Conservation (phyloP, 2,888 invertebrate genomes). For the Pyrgus malvae region DNA sequence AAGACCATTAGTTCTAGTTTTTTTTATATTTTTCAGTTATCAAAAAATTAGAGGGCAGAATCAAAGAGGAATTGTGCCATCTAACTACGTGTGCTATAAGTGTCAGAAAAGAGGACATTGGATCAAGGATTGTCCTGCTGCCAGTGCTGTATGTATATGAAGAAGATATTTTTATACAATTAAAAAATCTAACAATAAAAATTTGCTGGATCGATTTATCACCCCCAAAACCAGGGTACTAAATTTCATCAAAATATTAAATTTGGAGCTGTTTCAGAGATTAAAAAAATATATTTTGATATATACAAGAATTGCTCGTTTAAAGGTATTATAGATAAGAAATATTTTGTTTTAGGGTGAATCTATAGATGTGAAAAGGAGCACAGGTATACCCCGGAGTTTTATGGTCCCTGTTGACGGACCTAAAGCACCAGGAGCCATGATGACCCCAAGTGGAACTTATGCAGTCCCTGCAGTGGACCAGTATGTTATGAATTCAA, state of each 20-base stretch:
- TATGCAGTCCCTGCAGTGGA: slow-evolving; percentile 95
- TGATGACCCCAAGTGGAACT: slow-evolving; percentile 93
- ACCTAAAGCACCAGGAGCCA: slow-evolving; percentile 93
- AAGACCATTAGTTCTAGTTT: no score
- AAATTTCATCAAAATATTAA: no score
- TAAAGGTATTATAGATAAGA: neutral
- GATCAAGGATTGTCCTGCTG: slow-evolving; percentile 96
- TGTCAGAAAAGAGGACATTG: slow-evolving; percentile 98
- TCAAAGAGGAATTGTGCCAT: slow-evolving; percentile 94
- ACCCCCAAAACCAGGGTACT: no score
- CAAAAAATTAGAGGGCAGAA: slow-evolving; percentile 93
- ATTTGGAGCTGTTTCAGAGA: neutral
- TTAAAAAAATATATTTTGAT: no score
- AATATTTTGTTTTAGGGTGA: slow-evolving; percentile 65
- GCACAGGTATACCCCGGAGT: slow-evolving; percentile 98
- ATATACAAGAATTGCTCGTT: neutral
- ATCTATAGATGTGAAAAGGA: slow-evolving; percentile 92
- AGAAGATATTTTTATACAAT: neutral
- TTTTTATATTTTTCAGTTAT: slow-evolving; percentile 84
- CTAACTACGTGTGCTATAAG: slow-evolving; percentile 96
- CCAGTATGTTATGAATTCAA: slow-evolving; percentile 82
- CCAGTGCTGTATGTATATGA: slow-evolving; percentile 67
- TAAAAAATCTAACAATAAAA: no score
- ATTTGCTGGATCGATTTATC: no score
- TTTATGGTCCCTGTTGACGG: slow-evolving; percentile 97